Base-by-base conservation (phyloP, 2,888 invertebrate genomes). In the Endotricha flammealis region DNA sequence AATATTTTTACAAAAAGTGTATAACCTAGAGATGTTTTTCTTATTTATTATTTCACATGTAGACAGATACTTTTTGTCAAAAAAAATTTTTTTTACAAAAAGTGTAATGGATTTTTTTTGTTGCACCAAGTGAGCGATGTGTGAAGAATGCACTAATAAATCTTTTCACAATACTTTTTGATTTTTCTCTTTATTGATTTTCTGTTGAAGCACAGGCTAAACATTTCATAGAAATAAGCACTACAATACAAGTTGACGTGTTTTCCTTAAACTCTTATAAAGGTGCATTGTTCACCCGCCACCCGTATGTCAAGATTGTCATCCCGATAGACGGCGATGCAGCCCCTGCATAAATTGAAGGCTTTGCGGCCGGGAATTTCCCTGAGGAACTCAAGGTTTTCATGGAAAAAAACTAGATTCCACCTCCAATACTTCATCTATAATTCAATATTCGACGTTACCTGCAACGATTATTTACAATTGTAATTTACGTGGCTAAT, bases 271-370 rank as follows among this genome's bases (percentile, higher is more conserved):
- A 43, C 42, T 41, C 27, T 28, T 44, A 53, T 57, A 62, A 61
- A 66, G 64, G 57, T 55, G 67, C 65, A 72, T 73, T 77, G 78
- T 76, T 70, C 63, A 56, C 58, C 51, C 44, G 43, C 42, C 51
- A 53, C 55, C 57, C 57, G 63, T 65, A 67, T 66, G 73, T 77
- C 72, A 73, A 76, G 71, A 70, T 67, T 78, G 73, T 71, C 77
- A 73, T 64, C 57, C 69, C 57, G 68, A 72, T 66, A 69, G 70
- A 70, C 68, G 66, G 59, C 71, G 73, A 69, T 73, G 67, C 73
- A 60, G 67, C 59, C 57, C 57, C 57, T 71, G 79, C 74, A 81
- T 80, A 82, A 82, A 82, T 81, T 77, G 78, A 76, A 71, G 73
- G 72, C 74, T 79, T 74, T 71, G 64, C 64, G 61, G 70, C 57